phyloP scores from a whole-genome alignment of 1,140 invertebrate species.

The Ceratosolen fusciceps region DNA sequence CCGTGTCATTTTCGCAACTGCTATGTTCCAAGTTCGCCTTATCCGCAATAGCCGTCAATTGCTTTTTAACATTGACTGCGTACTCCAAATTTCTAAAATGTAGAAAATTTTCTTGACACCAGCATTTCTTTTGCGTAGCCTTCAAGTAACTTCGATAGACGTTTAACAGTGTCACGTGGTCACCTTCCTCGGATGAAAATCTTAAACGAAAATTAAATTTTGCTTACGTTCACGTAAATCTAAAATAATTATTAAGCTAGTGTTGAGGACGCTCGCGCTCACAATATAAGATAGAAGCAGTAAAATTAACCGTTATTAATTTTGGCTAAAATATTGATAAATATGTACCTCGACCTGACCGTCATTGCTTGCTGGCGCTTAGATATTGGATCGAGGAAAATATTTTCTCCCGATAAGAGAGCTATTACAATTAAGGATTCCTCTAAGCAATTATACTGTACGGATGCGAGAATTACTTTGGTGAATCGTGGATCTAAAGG shows the following conservation, averaged over 20 bases:
- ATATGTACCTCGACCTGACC: slow-evolving; percentile 60
- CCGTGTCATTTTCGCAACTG: slow-evolving; percentile 83
- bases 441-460: slow-evolving; percentile 85
- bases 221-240: too few relatives aligned
- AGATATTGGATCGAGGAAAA: slow-evolving; percentile 71
- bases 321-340: neutral
- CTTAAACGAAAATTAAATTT: too few relatives aligned
- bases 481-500: slow-evolving; percentile 93
- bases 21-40: slow-evolving; percentile 77
- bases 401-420: slow-evolving; percentile 78
- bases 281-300: too few relatives aligned
- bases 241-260: too few relatives aligned
- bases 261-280: too few relatives aligned
- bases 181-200: slow-evolving; percentile 89
- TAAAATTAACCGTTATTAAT: too few relatives aligned
- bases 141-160: slow-evolving; percentile 86
- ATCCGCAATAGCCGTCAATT: slow-evolving; percentile 84
- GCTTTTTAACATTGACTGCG: slow-evolving; percentile 85
- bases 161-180: slow-evolving; percentile 94
- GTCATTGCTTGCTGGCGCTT: slow-evolving; percentile 68
- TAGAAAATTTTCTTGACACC: slow-evolving; percentile 93
- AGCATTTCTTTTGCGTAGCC: slow-evolving; percentile 83
- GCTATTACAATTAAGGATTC: slow-evolving; percentile 84
- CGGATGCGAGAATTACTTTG: slow-evolving; percentile 85
- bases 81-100: slow-evolving; percentile 89